Base-by-base conservation (phyloP, 2,797 vertebrate genomes). In the Coregonus suidteri region DNA sequence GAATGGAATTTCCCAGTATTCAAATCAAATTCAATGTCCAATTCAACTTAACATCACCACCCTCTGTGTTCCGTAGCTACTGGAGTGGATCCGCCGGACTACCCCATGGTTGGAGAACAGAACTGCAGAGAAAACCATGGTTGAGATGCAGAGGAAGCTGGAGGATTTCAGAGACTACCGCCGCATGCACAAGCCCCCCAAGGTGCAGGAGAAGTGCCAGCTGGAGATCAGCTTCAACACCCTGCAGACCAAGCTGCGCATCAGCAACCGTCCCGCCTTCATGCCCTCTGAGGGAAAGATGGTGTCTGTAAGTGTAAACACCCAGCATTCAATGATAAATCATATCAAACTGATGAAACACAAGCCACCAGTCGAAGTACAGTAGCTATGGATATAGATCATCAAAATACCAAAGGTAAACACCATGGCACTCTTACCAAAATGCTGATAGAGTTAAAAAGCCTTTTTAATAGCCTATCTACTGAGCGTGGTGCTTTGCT, bases 221-320 rank as follows among this genome's bases (percentile, higher is more conserved):
- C 94, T 99, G 86, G 98, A 99, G 94, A 99, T 99, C 93, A 99
- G 97, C 90, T 99, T 99, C 93, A 99, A 99, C 93, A 99, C 98
- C 1, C 92, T 99, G 91, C 98, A 99, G 93, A 99, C 98, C 85
- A 99, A 99, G 83, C 96, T 99, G 82, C 30, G 71, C 30, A 73
- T 73, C 71, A 98, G 95, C 93, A 97, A 97, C 92, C 91, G 98
- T 18, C 98, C 98, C 0, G 98, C 97, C 77, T 99, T 99, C 91
- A 97, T 99, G 97, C 98, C 98, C 0, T 98, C 97, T 0, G 97
- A 98, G 95, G 98, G 98, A 76, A 99, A 99, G 93, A 96, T 99
- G 97, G 98, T 99, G 86, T 99, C 98, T 86, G 98, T 99, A 92
- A 97, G 98, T 94, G 79, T 68, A 54, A 5, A 20, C 41, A 71